A percentile compares a stretch with the other conserved stretches of the same genome.
phyloP scores from a whole-genome alignment of 92 coral and sea anemone genomes.

The Siderastrea radians region DNA sequence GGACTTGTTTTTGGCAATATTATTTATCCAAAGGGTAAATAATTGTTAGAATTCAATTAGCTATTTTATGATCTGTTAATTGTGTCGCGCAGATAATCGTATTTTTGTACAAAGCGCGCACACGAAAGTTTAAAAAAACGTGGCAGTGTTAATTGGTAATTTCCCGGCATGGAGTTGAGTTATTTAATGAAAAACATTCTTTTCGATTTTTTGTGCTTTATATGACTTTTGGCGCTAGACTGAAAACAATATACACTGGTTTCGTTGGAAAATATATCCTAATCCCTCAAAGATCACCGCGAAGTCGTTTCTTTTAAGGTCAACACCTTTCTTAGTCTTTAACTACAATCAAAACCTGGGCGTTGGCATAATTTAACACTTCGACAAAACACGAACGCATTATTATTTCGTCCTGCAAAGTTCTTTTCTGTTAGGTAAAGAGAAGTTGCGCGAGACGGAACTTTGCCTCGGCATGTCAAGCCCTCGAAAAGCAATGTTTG shows the following conservation, averaged over 20 bases:
- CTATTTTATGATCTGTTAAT: conserved; percentile 1
- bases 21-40: not conserved
- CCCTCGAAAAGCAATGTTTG: not conserved
- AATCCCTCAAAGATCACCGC: conserved; percentile 41
- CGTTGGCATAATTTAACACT: conserved; percentile 5
- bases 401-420: not conserved
- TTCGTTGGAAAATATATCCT: not conserved
- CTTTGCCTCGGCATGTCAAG: not conserved
- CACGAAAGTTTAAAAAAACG: not conserved
- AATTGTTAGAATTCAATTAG: not conserved
- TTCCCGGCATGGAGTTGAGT: not conserved
- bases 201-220: not conserved
- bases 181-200: not conserved
- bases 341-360: not conserved
- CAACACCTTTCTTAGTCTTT: not conserved
- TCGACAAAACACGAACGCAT: not conserved
- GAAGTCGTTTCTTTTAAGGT: not conserved
- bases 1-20: no score
- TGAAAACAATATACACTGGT: not conserved
- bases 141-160: not conserved
- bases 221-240: not conserved
- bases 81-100: not conserved
- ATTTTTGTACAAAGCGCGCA: not conserved
- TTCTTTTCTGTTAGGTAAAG: not conserved
- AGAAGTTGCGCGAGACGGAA: not conserved